Conservation (phyloP, 35 echinoderm and acorn worm genomes). For the Chiridota heheva region DNA sequence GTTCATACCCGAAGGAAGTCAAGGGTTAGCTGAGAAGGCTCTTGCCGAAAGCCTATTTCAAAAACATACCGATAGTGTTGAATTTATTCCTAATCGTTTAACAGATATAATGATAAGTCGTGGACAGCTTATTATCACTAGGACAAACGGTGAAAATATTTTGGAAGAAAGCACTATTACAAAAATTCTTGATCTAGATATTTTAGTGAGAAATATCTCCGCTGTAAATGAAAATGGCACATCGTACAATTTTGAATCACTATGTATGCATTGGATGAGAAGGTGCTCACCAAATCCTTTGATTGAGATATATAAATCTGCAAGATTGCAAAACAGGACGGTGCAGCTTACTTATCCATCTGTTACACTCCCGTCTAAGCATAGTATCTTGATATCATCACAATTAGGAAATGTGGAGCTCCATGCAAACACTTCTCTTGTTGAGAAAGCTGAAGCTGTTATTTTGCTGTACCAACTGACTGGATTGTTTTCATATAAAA, state of each 20-base stretch:
- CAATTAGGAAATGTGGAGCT: slow-evolving; percentile 55
- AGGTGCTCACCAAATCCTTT: slow-evolving; percentile 27
- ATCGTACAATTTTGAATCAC: slow-evolving; percentile 9
- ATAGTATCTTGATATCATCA: slow-evolving; percentile 44
- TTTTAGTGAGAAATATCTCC: slow-evolving; percentile 36
- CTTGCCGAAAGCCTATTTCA: slow-evolving; percentile 41
- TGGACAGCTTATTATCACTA: slow-evolving; percentile 52
- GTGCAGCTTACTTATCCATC: slow-evolving; percentile 46
- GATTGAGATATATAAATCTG: slow-evolving; percentile 25
- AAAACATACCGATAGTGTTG: slow-evolving; percentile 35
- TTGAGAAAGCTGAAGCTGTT: slow-evolving; percentile 51
- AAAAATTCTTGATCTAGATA: slow-evolving; percentile 49
- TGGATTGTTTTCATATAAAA: background rate
- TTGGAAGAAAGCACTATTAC: slow-evolving; percentile 17
- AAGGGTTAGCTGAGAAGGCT: slow-evolving; percentile 36
- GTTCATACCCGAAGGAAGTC: slow-evolving; percentile 70
- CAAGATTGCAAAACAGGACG: background rate
- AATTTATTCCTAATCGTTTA: slow-evolving; percentile 65
- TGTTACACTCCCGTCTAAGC: slow-evolving; percentile 16
- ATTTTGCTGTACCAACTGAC: slow-evolving; percentile 53
- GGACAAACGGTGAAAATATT: slow-evolving; percentile 55
- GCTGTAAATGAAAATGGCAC: slow-evolving; percentile 37
- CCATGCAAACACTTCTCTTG: slow-evolving; percentile 16
- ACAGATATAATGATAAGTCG: slow-evolving; percentile 46
- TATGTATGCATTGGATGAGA: slow-evolving; percentile 56